Evolutionary conservation across 2,888 invertebrate genomes (phyloP), one percentile per base, ranked within the genome.

Genomic region (Meiosimyza platycephala): DNA sequence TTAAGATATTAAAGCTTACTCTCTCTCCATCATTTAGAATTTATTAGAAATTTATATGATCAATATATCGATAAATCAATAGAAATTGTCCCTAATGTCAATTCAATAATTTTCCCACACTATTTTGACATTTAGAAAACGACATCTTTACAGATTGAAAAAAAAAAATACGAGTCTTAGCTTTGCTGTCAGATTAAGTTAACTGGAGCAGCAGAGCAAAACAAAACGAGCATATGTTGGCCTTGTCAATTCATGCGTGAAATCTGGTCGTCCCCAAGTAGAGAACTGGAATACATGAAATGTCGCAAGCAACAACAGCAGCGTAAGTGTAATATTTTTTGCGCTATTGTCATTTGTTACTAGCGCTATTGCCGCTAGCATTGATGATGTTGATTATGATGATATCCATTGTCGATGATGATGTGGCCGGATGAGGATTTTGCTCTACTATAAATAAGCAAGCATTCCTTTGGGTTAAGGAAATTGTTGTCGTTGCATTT

Each of bases 131-230:
- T 7, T 22, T 51, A 1, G 12, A 28, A 51, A 11, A 51, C 51
- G 1, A n/a, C 50, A 13, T 40, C 40, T 40, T 40, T 18, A 64
- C 15, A 62, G 11, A 63, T 40, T 40, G 48, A 63, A 63, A 48
- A 11, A 50, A 63, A 9, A 48, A 18, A 18, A 57, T 11, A 57
- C 12, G 33, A 48, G 50, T 50, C 16, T 15, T 7, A 48, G 40
- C 40, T 40, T 6, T 40, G 40, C 40, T 67, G 67, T 67, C 67
- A 67, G 67, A 50, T 67, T 67, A 40, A 52, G 55, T 55, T 54
- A 54, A 67, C 16, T 67, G 55, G 47, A 67, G 55, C 55, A 66
- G 50, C 64, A 64, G 28, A 28, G 28, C 28, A 28, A 3, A 28
- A 3, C 18, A 64, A 16, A 40, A 9, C 40, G 28, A 22, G 59